Evolutionary conservation across 2,888 invertebrate genomes (phyloP).

Genomic region (Drosophila incognita): DNA sequence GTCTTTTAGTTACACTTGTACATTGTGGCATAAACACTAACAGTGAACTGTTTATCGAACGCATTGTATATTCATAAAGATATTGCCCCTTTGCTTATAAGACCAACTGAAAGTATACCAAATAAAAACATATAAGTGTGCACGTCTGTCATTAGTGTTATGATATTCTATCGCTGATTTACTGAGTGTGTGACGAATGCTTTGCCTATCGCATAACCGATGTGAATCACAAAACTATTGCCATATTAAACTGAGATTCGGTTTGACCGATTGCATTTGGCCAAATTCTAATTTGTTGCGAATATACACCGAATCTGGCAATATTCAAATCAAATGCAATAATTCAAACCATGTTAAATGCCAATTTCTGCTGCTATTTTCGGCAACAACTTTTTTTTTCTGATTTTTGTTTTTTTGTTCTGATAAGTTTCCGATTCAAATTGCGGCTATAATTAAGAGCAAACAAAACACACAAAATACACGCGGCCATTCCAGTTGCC

Average conservation of each 20-base stretch:
- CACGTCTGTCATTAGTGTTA: background rate
- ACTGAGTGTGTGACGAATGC: background rate
- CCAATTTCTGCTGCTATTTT: conserved; percentile 1
- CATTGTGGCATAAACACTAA: conserved; percentile 1
- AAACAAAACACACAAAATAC: conserved; percentile 1
- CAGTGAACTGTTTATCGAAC: background rate
- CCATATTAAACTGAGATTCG: conserved; percentile 2
- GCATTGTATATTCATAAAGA: background rate
- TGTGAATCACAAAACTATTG: conserved; percentile 11
- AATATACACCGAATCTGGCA: background rate
- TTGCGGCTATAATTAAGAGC: conserved; percentile 32
- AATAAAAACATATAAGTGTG: background rate
- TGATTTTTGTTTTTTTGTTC: background rate
- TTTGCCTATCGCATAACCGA: background rate
- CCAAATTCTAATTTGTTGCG: background rate
- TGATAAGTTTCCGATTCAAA: conserved; percentile 18
- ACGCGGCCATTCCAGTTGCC: conserved; percentile 68
- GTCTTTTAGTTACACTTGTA: background rate
- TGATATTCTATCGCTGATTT: conserved; percentile 18
- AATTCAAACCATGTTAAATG: background rate
- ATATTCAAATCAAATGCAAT: background rate
- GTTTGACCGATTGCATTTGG: background rate
- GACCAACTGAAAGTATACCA: background rate
- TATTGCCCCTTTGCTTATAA: conserved; percentile 1
- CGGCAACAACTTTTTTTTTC: no score